phyloP scores from a whole-genome alignment of 2,113 vertebrate species.

The Thomomys bottae region DNA sequence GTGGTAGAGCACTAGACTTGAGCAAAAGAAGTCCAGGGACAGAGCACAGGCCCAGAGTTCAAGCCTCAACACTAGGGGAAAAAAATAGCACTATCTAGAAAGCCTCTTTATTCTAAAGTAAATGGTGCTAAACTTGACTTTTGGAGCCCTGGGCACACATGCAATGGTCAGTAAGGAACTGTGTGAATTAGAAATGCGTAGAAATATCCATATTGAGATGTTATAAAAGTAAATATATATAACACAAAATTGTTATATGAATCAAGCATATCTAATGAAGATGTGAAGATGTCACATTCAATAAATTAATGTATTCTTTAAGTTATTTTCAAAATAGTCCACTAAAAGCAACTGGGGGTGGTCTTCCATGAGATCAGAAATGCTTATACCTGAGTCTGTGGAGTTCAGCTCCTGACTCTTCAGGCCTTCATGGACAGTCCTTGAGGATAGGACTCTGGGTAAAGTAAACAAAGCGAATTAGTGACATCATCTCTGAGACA shows the following conservation, averaged over 20 bases:
- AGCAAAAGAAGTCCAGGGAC: too few relatives aligned
- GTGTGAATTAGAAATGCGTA: neutral
- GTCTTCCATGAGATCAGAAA: neutral
- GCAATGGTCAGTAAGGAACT: neutral
- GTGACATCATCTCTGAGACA: conserved; percentile 29
- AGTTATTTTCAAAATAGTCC: neutral
- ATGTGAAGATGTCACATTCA: neutral
- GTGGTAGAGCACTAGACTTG: too few relatives aligned
- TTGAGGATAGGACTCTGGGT: conserved; percentile 85
- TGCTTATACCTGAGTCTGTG: conserved; percentile 84
- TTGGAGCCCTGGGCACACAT: neutral
- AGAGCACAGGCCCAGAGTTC: too few relatives aligned
- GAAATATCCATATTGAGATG: neutral
- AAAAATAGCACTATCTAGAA: neutral
- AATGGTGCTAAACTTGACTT: neutral
- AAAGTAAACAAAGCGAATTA: conserved; percentile 43
- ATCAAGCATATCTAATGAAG: neutral
- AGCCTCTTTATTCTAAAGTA: conserved; percentile 29
- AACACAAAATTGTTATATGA: neutral
- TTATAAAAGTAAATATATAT: neutral
- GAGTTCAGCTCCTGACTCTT: conserved; percentile 86
- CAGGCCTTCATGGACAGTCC: conserved; percentile 84
- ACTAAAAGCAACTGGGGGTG: conserved; percentile 20
- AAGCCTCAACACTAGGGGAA: neutral
- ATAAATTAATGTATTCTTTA: conserved; percentile 1